Evolutionary conservation across 1,140 invertebrate species (phyloP), one percentile per base, ranked within the genome.

Genomic region (Drosophila ficusphila): DNA sequence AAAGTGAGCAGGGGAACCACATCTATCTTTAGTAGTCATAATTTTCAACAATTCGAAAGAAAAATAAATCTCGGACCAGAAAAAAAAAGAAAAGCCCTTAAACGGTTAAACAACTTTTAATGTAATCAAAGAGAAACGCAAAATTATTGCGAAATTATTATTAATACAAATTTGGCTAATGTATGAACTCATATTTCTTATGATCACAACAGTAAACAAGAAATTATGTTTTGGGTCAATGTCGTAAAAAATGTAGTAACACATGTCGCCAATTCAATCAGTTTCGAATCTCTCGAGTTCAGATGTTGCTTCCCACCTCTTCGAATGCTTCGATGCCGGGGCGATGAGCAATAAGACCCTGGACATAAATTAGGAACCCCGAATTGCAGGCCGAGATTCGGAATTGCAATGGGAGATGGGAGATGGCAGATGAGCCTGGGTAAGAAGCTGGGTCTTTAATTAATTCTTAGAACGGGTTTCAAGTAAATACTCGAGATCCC

Each of bases 381-480:
- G 52, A 68, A 76, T 79, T 86, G 53, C 72, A 76, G 67, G 52
- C 60, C 49, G 48, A 76, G 51, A 51, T 29, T 42, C 34, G 8
- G 29, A 65, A 41, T 39, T 67, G 62, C 60, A 65, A 33, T 57
- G 54, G 54, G 52, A 60, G 38, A 33, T 57, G 54, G 54, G 52
- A 60, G 38, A 62, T 64, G 34, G 61, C 8, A 67, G 52, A 38
- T 72, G 68, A 34, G 69, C 51, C 57, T 38, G 41, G 31, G 49
- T n/a, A 61, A 82, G 71, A 69, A 31, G 58, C 62, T 83, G 53
- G 76, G 61, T 85, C 58, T 69, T 57, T 74, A 86, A 85, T 81
- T 86, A 76, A 85, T 85, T 88, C 81, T 88, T 76, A 86, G 82
- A 85, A 85, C 81, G 81, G 75, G 81, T 85, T 85, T 88, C 54